phyloP scores from a whole-genome alignment of 2,888 invertebrate genomes.

The Nemotelus nigrinus region DNA sequence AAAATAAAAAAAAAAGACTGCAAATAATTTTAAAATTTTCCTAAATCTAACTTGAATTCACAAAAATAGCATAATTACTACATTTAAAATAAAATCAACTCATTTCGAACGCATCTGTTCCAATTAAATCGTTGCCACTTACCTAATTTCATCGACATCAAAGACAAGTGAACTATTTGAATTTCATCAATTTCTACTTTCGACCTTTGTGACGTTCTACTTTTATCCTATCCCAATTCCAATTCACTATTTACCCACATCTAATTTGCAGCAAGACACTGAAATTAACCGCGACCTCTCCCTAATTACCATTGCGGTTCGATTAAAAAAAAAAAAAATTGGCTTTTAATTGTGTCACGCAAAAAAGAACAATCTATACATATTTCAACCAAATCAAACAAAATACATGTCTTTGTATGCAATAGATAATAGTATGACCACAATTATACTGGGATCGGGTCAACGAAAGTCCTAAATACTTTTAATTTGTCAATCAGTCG shows the following conservation, averaged over 20 bases:
- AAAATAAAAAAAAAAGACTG: too few species aligned
- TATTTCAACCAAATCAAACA: background rate
- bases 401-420: too few species aligned
- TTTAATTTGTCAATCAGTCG: slow-evolving; percentile 41
- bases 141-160: too few species aligned
- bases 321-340: background rate
- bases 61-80: too few species aligned
- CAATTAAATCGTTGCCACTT: too few species aligned
- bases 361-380: background rate
- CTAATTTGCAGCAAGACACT: slow-evolving; percentile 11
- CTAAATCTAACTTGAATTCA: too few species aligned
- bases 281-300: slow-evolving; percentile 34
- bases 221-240: slow-evolving; percentile 4
- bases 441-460: background rate
- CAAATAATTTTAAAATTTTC: too few species aligned
- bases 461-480: slow-evolving; percentile 43
- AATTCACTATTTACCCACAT: slow-evolving; percentile 13
- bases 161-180: too few species aligned
- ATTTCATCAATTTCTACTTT: too few species aligned
- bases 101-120: too few species aligned
- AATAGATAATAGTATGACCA: slow-evolving; percentile 8
- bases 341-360: slow-evolving; percentile 23
- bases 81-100: too few species aligned
- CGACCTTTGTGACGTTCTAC: background rate
- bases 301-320: background rate